Conservation (phyloP, 2,888 invertebrate genomes). For the Branchellion lobata region DNA sequence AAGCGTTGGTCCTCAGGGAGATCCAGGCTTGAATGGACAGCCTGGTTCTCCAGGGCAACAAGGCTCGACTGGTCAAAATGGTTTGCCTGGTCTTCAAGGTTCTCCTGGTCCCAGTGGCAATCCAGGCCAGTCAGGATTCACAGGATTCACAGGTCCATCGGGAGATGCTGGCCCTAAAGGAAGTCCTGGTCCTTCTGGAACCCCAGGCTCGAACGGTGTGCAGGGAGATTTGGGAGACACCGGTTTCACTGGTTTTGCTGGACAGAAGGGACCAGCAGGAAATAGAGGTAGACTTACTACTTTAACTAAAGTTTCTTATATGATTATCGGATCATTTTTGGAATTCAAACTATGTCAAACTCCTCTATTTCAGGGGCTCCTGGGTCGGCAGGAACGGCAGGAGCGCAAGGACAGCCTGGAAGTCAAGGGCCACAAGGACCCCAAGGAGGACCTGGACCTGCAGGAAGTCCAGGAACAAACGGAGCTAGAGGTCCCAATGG, state of each 20-base stretch:
- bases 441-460: slow-evolving; percentile 41
- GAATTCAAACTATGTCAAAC: too few species aligned
- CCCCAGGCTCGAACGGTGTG: slow-evolving; percentile 31
- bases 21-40: slow-evolving; percentile 40
- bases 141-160: background rate
- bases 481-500: slow-evolving; percentile 44
- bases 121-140: background rate
- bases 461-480: slow-evolving; percentile 35
- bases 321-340: background rate
- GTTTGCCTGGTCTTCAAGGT: slow-evolving; percentile 38
- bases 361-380: slow-evolving; percentile 7
- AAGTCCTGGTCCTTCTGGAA: slow-evolving; percentile 46
- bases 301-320: background rate
- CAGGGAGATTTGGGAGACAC: slow-evolving; percentile 41
- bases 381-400: slow-evolving; percentile 18
- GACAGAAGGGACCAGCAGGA: slow-evolving; percentile 46
- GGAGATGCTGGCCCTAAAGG: slow-evolving; percentile 42
- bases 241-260: slow-evolving; percentile 47
- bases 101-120: slow-evolving; percentile 35
- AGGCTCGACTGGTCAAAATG: slow-evolving; percentile 38
- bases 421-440: slow-evolving; percentile 47
- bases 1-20: background rate
- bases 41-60: slow-evolving; percentile 33
- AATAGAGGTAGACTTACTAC: slow-evolving; percentile 35
- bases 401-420: background rate